Evolutionary conservation across 2,113 vertebrate genomes (phyloP).

Genomic region (Alces alces): DNA sequence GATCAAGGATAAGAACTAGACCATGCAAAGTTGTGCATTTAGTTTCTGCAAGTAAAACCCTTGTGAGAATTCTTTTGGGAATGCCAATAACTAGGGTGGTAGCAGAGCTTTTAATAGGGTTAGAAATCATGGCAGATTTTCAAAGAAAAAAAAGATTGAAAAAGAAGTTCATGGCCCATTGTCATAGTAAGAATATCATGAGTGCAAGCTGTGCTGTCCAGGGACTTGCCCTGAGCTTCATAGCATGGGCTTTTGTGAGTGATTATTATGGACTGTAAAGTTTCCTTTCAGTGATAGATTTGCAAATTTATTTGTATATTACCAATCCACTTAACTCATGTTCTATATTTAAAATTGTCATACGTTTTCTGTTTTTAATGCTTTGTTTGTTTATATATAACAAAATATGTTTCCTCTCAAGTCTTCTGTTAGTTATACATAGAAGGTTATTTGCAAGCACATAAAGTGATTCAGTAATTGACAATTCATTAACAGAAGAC

Average conservation of each 20-base stretch:
- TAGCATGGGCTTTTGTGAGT: not conserved
- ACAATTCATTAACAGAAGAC: constrained; percentile 8
- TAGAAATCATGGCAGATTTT: not conserved
- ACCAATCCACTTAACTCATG: not conserved
- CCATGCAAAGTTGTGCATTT: not conserved
- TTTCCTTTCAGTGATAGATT: not conserved
- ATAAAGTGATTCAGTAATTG: constrained; percentile 27
- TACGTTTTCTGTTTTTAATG: not conserved
- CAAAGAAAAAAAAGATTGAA: not conserved
- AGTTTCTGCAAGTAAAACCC: not conserved
- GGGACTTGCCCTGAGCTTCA: not conserved
- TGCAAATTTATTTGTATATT: not conserved
- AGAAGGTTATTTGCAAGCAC: not conserved
- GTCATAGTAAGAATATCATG: not conserved
- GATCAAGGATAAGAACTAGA: not conserved
- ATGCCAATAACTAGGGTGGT: not conserved
- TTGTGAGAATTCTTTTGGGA: not conserved
- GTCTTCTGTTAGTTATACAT: not conserved
- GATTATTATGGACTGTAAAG: not conserved
- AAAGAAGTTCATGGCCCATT: not conserved
- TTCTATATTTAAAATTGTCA: not conserved
- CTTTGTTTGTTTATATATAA: not conserved
- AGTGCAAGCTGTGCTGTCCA: not conserved
- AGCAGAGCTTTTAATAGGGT: not conserved
- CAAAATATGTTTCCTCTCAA: constrained; percentile 4